Evolutionary conservation across 2,797 vertebrate species (phyloP).

Genomic region (Rachycentron canadum): DNA sequence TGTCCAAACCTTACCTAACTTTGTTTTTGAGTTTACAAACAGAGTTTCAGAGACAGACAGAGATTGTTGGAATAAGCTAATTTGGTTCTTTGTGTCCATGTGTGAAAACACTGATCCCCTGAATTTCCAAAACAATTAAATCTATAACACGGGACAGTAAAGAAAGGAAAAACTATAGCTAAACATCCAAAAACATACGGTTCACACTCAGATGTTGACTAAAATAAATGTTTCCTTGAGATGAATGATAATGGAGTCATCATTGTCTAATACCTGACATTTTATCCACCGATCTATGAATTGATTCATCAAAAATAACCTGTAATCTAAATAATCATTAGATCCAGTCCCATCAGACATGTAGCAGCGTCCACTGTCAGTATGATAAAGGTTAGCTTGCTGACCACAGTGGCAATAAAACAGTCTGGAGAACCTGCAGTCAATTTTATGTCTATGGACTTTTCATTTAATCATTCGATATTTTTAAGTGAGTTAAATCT

Average conservation of each 20-base stretch:
- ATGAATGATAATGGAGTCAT: not conserved
- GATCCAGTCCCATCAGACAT: not conserved
- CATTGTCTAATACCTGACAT: not conserved
- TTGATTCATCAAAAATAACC: not conserved
- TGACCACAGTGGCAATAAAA: constrained; percentile 25
- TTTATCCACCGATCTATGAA: not conserved
- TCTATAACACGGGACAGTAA: too few species aligned
- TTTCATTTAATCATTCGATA: constrained; percentile 11
- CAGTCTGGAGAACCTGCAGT: constrained; percentile 11
- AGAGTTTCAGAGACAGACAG: too few species aligned
- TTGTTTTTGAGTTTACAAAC: too few species aligned
- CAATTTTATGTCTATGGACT: constrained; percentile 29
- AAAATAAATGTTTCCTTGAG: not conserved
- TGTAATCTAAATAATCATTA: not conserved
- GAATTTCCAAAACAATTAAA: too few species aligned
- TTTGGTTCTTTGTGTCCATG: too few species aligned
- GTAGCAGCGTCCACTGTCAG: not conserved
- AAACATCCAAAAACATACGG: too few species aligned
- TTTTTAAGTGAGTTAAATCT: constrained; percentile 15
- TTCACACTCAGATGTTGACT: not conserved
- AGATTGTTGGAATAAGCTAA: too few species aligned
- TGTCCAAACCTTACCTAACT: too few species aligned
- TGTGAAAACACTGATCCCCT: too few species aligned
- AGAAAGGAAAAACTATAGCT: not conserved
- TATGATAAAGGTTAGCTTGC: not conserved